phyloP scores from a whole-genome alignment of 2,113 vertebrate species.

The Oreotrochilus melanogaster region DNA sequence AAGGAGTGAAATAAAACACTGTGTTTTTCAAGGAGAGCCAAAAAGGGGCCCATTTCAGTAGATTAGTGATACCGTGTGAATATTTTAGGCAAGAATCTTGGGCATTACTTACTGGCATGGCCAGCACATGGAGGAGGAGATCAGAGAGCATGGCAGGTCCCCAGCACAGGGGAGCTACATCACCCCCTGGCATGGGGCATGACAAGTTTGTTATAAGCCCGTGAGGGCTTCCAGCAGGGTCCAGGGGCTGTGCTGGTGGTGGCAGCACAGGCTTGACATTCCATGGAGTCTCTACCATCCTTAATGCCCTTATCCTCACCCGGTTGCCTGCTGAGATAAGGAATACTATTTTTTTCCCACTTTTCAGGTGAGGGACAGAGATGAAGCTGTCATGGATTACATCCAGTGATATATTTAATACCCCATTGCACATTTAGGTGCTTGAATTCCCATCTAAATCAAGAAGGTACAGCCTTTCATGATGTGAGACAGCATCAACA shows the following conservation, averaged over 20 bases:
- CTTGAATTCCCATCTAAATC: neutral
- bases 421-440: neutral
- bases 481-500: neutral
- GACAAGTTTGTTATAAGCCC: neutral
- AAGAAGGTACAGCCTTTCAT: neutral
- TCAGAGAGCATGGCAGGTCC: fast-evolving
- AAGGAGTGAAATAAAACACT: neutral
- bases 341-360: neutral
- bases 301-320: neutral
- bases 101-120: neutral
- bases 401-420: neutral
- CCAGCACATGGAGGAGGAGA: neutral
- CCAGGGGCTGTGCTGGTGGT: neutral
- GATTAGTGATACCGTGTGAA: neutral
- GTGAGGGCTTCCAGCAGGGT: neutral
- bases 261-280: neutral
- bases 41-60: neutral
- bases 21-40: neutral
- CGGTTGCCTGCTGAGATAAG: neutral
- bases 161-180: neutral
- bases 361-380: neutral
- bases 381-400: neutral
- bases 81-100: neutral
- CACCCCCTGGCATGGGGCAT: neutral
- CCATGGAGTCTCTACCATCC: neutral